A percentile compares a stretch with the other conserved stretches of the same genome.
Evolutionary conservation across 2,888 invertebrate genomes (phyloP).

Genomic region (Chironomus riparius): DNA sequence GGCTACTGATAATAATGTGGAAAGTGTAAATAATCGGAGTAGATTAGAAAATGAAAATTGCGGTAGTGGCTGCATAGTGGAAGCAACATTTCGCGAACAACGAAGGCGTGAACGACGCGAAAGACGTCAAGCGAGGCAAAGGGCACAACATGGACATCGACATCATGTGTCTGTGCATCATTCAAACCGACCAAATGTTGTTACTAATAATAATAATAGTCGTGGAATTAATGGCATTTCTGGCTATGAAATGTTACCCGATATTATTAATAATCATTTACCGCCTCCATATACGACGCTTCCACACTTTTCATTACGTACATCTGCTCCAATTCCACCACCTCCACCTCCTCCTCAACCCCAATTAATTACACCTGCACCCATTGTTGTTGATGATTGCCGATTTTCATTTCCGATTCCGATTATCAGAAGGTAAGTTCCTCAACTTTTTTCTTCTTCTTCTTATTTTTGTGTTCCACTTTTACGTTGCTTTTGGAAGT

Average conservation of each 20-base stretch:
- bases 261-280: constrained; percentile 18
- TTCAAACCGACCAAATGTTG: neutral
- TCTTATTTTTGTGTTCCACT: too few species aligned
- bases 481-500: neutral
- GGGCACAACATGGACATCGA: neutral
- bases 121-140: constrained; percentile 12
- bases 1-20: neutral
- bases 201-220: neutral
- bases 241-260: constrained; percentile 12
- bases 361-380: neutral
- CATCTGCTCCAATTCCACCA: neutral
- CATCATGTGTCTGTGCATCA: constrained; percentile 2
- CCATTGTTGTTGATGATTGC: constrained; percentile 14
- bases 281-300: constrained; percentile 15
- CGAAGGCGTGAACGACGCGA: constrained; percentile 11
- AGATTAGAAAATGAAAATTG: neutral
- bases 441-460: neutral
- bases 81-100: constrained; percentile 15
- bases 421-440: neutral
- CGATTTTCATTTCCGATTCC: neutral
- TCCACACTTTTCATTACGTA: neutral
- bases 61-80: neutral
- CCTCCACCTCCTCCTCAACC: neutral
- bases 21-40: constrained; percentile 1
- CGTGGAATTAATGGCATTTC: constrained; percentile 1